phyloP scores from a whole-genome alignment of 2,888 invertebrate genomes.

The Tanytarsus gracilentus region DNA sequence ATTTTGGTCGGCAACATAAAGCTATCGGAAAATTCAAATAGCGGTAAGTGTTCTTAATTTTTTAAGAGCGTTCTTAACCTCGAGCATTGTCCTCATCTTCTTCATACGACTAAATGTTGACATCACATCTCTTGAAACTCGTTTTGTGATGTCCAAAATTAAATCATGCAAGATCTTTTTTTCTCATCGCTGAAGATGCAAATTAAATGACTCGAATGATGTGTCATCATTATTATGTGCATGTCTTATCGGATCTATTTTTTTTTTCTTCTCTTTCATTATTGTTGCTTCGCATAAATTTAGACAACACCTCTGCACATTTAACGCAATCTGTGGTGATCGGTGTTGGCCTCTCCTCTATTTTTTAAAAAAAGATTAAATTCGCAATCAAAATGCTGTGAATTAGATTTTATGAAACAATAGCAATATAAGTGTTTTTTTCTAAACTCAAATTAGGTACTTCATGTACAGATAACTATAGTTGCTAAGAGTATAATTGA shows the following conservation, averaged over 20 bases:
- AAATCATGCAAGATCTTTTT: constrained; percentile 2
- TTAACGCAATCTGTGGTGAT: too few relatives aligned
- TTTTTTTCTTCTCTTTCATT: too few relatives aligned
- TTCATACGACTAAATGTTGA: not conserved
- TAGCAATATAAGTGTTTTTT: too few relatives aligned
- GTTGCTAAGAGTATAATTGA: too few relatives aligned
- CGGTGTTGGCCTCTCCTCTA: too few relatives aligned
- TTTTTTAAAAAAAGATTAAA: too few relatives aligned
- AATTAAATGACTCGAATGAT: not conserved
- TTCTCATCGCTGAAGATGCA: constrained; percentile 10
- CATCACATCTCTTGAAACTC: not conserved
- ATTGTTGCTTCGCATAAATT: too few relatives aligned
- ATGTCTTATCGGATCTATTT: not conserved
- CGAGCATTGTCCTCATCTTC: not conserved
- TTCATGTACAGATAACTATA: too few relatives aligned
- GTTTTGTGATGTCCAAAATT: not conserved
- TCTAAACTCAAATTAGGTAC: too few relatives aligned
- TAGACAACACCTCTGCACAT: too few relatives aligned
- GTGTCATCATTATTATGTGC: not conserved
- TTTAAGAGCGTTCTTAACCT: not conserved
- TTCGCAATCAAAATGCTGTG: too few relatives aligned
- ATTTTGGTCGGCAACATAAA: not conserved
- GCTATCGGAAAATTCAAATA: not conserved
- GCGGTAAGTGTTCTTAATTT: not conserved
- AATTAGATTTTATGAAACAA: too few relatives aligned